Evolutionary conservation across 2,797 vertebrate species (phyloP), one percentile per base, ranked within the genome.

Genomic region (Crocidura indochinensis): DNA sequence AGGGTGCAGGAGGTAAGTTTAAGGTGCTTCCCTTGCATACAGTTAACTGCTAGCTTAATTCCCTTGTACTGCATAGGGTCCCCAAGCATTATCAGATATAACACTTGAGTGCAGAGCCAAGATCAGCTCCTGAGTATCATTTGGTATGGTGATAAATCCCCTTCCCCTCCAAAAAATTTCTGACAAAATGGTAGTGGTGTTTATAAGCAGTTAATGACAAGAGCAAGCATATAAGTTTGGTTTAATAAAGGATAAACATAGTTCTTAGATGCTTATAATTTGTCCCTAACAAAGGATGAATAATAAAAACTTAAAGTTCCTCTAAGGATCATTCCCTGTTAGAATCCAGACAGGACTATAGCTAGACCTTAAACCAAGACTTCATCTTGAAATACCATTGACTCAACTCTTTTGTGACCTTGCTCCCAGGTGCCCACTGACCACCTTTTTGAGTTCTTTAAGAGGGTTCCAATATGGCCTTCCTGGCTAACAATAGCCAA

Each of bases 401-500:
- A 31, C 26, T 29, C 44, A 3, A 0, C n/a, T 62, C 2, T 29
- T 31, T 53, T 1, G 2, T 68, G 76, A 71, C 79, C 73, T 81
- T 87, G 53, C 51, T 94, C 72, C 46, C 46, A 51, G 47, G 22
- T 10, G 78, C 24, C 81, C 81, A 67, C 0, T 44, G 31, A 64
- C 75, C 72, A 68, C 68, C 27, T 24, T 12, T 38, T 46, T 62
- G 2, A 73, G 53, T 82, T 72, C 67, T 49, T 67, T 74, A 65
- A 60, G 26, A 20, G 77, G 64, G 49, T 82, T 88, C 83, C 80
- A 84, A 68, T 65, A 85, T 60, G 27, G 80, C 20, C 74, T 86
- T 82, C 47, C 0, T 31, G 85, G 80, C 53, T 91, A 89, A 87
- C 90, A 92, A 90, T 84, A 86, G 92, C 72, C 92, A 93, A 81